Evolutionary conservation across 2,113 vertebrate genomes (phyloP).

Genomic region (Entelurus aequoreus): DNA sequence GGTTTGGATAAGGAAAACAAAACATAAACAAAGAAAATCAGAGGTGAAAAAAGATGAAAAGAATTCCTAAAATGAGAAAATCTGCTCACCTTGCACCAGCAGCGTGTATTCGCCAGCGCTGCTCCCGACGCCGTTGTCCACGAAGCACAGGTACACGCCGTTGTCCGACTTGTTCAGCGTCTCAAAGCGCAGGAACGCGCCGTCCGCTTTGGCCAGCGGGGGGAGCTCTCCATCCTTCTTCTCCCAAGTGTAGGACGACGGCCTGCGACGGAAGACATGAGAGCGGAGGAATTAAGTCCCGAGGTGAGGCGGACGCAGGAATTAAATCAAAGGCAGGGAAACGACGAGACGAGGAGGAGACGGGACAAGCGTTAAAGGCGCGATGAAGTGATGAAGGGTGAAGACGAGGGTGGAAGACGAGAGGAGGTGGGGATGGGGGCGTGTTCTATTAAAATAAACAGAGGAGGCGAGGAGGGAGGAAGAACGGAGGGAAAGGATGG

Average conservation of each 20-base stretch:
- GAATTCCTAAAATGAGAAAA: too few species aligned
- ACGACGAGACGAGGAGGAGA: constrained; percentile 13
- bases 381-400: constrained; percentile 3
- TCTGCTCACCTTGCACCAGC: constrained; percentile 80
- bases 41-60: constrained; percentile 55
- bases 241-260: constrained; percentile 69
- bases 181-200: constrained; percentile 78
- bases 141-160: constrained; percentile 82
- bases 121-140: constrained; percentile 78
- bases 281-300: neutral
- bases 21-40: constrained; percentile 62
- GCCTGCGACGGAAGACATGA: constrained; percentile 38
- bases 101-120: constrained; percentile 81
- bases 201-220: constrained; percentile 72
- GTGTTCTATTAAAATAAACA: neutral
- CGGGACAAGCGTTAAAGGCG: constrained; percentile 18
- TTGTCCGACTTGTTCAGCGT: constrained; percentile 95
- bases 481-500: neutral
- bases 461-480: neutral
- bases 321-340: constrained; percentile 17
- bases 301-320: constrained; percentile 21
- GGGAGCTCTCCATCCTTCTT: constrained; percentile 81
- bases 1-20: constrained; percentile 34
- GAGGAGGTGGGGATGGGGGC: too few species aligned
- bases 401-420: constrained; percentile 5